phyloP scores from a whole-genome alignment of 1,140 invertebrate genomes.

The Carposina sasakii region DNA sequence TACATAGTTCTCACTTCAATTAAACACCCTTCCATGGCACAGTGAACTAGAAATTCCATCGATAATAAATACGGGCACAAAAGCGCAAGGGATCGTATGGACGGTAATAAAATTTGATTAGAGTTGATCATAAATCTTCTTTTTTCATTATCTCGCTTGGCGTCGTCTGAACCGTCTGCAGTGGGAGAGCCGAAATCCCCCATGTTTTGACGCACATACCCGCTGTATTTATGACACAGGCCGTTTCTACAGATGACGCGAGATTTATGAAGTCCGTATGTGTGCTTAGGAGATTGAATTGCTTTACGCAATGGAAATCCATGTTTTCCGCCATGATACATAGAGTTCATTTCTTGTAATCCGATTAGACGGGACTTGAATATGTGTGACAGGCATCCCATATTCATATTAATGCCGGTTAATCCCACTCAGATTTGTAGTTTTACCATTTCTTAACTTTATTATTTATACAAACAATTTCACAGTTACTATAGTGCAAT shows the following conservation, averaged over 20 bases:
- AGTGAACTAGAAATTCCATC: conserved; percentile 34
- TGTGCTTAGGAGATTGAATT: conserved; percentile 59
- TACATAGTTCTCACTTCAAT: too few species aligned
- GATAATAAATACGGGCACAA: conserved; percentile 29
- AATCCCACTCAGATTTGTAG: too few species aligned
- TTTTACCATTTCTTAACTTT: too few species aligned
- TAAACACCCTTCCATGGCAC: too few species aligned
- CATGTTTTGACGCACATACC: conserved; percentile 67
- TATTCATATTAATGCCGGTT: conserved; percentile 28
- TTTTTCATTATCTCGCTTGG: conserved; percentile 62
- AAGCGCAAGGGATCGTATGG: conserved; percentile 42
- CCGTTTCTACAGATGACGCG: conserved; percentile 52
- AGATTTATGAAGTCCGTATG: conserved; percentile 69
- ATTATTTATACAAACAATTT: too few species aligned
- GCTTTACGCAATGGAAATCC: conserved; percentile 42
- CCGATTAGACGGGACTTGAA: conserved; percentile 1
- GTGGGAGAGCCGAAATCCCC: conserved; percentile 57
- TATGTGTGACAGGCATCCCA: conserved; percentile 3
- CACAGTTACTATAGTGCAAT: too few species aligned
- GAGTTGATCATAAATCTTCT: conserved; percentile 66
- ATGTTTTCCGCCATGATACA: conserved; percentile 22
- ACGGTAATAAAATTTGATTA: conserved; percentile 67
- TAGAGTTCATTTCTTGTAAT: conserved; percentile 3
- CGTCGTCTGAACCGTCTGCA: conserved; percentile 36
- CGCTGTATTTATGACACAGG: conserved; percentile 60